phyloP scores from a whole-genome alignment of 2,888 invertebrate genomes.

The Galerucella calmariensis region DNA sequence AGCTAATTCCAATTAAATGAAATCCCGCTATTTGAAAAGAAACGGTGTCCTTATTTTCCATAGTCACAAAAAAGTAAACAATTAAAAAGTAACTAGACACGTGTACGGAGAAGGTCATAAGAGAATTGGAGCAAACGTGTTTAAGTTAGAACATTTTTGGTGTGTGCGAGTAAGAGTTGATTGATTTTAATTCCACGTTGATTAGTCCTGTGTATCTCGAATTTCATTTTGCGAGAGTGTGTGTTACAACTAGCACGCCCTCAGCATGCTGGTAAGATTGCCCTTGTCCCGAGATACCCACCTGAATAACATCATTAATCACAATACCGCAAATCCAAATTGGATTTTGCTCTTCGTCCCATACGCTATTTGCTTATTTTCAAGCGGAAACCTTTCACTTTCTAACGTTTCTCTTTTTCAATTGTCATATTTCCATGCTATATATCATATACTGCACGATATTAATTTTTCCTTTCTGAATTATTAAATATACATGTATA shows the following conservation, averaged over 20 bases:
- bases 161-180: constrained; percentile 34
- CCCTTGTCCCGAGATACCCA: constrained; percentile 51
- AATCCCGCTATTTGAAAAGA: no score
- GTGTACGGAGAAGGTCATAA: constrained; percentile 34
- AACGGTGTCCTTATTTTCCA: no score
- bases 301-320: constrained; percentile 60
- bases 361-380: constrained; percentile 39
- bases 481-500: no score
- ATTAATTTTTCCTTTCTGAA: no score
- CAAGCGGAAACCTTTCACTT: constrained; percentile 12
- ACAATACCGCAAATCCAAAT: constrained; percentile 60
- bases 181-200: constrained; percentile 47
- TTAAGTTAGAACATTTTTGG: constrained; percentile 33
- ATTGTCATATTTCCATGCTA: background rate
- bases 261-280: constrained; percentile 50
- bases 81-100: constrained; percentile 36
- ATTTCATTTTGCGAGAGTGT: constrained; percentile 30
- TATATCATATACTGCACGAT: background rate
- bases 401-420: background rate
- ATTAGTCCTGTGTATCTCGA: constrained; percentile 45
- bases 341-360: constrained; percentile 53
- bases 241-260: constrained; percentile 51
- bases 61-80: constrained; percentile 16
- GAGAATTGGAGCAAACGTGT: constrained; percentile 30
- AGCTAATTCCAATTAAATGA: no score